Percentiles rank a stretch among this genome's conserved stretches.
These are phyloP conservation scores for Psylliodes chrysocephalus DNA, from an alignment of 2,888 invertebrate species.

Conservation along the genomic window DNA sequence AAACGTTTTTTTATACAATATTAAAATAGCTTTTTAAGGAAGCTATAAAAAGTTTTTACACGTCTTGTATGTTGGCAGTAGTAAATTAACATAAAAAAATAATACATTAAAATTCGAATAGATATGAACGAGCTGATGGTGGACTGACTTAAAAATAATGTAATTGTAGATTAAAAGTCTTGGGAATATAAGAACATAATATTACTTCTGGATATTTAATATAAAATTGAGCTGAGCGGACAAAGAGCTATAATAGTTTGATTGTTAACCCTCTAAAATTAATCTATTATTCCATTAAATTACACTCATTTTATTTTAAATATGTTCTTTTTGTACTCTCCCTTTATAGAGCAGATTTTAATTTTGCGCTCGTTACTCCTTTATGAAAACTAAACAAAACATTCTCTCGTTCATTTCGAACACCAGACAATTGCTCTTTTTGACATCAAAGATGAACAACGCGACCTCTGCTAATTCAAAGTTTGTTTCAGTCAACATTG, in stretches of 20 bases:
- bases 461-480: constrained; percentile 11
- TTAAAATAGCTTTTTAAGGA: too few relatives aligned
- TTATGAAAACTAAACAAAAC: not conserved
- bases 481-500: constrained; percentile 20
- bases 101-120: constrained; percentile 13
- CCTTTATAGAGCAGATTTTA: not conserved
- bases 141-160: constrained; percentile 11
- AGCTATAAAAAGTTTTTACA: too few relatives aligned
- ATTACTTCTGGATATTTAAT: too few relatives aligned
- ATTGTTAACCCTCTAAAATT: too few relatives aligned
- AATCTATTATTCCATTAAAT: too few relatives aligned
- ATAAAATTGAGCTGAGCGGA: too few relatives aligned
- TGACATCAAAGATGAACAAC: constrained; percentile 18
- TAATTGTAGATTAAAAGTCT: constrained; percentile 11
- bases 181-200: constrained; percentile 22
- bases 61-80: too few relatives aligned
- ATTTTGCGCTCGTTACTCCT: constrained; percentile 2
- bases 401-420: not conserved
- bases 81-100: too few relatives aligned
- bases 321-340: not conserved
- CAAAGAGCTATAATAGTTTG: too few relatives aligned
- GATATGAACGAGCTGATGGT: constrained; percentile 23
- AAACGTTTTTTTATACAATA: too few relatives aligned
- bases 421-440: constrained; percentile 11
- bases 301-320: too few relatives aligned